Conservation (phyloP, 2,113 vertebrate genomes). For the Passer domesticus region DNA sequence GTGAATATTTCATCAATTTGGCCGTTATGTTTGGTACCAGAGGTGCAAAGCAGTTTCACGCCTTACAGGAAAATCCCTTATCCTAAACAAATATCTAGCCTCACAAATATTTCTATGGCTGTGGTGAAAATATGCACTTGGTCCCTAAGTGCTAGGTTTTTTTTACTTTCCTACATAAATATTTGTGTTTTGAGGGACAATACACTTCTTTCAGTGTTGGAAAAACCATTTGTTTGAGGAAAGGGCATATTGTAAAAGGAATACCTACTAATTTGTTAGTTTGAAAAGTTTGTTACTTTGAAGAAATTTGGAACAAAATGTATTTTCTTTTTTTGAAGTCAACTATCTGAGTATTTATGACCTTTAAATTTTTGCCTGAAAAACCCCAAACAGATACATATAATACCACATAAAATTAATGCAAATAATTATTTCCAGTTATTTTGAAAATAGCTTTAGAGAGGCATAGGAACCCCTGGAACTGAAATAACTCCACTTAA, state of each 20-base stretch:
- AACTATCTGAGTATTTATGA: not conserved
- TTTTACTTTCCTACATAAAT: not conserved
- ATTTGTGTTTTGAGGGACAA: not conserved
- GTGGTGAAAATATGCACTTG: not conserved
- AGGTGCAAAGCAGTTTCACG: not conserved
- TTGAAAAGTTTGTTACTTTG: not conserved
- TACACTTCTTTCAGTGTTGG: not conserved
- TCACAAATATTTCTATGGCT: not conserved
- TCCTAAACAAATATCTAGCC: not conserved
- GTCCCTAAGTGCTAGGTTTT: not conserved
- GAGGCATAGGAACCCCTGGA: not conserved
- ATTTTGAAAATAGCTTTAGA: not conserved
- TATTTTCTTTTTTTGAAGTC: not conserved
- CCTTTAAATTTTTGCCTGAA: not conserved
- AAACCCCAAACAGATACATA: not conserved
- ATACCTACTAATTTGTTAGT: not conserved
- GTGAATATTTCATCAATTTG: not conserved
- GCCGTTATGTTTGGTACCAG: not conserved
- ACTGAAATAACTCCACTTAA: not conserved
- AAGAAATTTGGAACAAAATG: not conserved
- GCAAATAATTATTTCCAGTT: not conserved
- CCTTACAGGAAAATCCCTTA: not conserved
- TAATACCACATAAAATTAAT: not conserved
- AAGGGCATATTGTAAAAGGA: not conserved
- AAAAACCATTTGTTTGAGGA: not conserved